phyloP scores from a whole-genome alignment of 2,113 vertebrate genomes.

The Alethe castanea region DNA sequence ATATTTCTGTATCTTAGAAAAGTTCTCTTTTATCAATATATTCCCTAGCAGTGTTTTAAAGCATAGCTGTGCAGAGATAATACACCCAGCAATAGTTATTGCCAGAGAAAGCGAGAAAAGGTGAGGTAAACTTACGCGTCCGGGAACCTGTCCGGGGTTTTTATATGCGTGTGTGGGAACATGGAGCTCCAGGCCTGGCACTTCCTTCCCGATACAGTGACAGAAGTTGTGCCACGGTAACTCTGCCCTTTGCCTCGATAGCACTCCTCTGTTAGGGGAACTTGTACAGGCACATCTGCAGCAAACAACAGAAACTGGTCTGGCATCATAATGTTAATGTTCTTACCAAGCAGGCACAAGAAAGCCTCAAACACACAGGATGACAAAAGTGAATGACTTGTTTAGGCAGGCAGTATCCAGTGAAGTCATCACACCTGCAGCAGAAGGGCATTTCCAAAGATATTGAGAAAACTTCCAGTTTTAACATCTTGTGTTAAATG shows the following conservation, averaged over 20 bases:
- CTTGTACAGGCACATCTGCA: background rate
- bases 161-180: constrained; percentile 81
- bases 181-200: constrained; percentile 88
- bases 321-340: background rate
- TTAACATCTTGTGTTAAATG: background rate
- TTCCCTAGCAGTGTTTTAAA: background rate
- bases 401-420: background rate
- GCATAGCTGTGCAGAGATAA: background rate
- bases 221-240: constrained; percentile 84
- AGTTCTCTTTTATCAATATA: background rate
- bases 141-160: constrained; percentile 78
- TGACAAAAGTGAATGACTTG: accelerated
- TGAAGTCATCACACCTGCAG: background rate
- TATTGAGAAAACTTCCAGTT: background rate
- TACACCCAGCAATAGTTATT: background rate
- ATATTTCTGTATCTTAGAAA: background rate
- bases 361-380: background rate
- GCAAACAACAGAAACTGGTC: background rate
- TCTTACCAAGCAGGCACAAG: background rate
- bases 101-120: background rate
- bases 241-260: constrained; percentile 77
- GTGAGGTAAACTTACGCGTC: constrained; percentile 71
- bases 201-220: constrained; percentile 85
- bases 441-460: background rate
- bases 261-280: constrained; percentile 78